Evolutionary conservation across 1,140 invertebrate species (phyloP).

Genomic region (Littorina saxatilis): DNA sequence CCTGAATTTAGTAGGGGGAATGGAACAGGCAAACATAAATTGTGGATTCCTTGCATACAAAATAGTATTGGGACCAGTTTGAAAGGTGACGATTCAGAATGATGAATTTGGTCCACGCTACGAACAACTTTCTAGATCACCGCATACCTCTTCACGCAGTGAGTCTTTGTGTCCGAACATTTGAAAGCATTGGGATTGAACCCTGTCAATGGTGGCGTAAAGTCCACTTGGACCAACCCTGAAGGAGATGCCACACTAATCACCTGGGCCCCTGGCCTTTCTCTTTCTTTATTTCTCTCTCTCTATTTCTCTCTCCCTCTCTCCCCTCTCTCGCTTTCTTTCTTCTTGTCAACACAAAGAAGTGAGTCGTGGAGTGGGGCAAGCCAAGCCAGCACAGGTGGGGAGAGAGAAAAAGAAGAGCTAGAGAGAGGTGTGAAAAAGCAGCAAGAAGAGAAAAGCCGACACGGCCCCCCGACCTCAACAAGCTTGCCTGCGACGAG

Average conservation of each 20-base stretch:
- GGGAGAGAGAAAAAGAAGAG: too few species aligned
- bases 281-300: too few species aligned
- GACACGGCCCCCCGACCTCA: neutral
- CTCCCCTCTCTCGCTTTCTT: too few species aligned
- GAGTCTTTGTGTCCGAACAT: neutral
- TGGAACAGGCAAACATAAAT: too few species aligned
- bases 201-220: neutral
- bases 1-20: too few species aligned
- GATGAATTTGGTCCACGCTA: too few species aligned
- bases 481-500: neutral
- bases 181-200: neutral
- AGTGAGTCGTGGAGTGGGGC: neutral
- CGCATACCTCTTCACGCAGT: neutral
- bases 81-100: too few species aligned
- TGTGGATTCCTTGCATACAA: too few species aligned
- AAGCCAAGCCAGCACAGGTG: conserved; percentile 1
- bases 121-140: neutral
- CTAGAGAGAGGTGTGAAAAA: conserved; percentile 25
- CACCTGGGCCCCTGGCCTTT: neutral
- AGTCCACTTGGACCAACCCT: neutral
- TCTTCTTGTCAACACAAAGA: conserved; percentile 1
- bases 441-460: conserved; percentile 9
- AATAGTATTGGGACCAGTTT: too few species aligned
- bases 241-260: conserved; percentile 30
- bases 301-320: neutral